Base-by-base conservation (phyloP, 2,113 vertebrate species). In the Zosterops lateralis region DNA sequence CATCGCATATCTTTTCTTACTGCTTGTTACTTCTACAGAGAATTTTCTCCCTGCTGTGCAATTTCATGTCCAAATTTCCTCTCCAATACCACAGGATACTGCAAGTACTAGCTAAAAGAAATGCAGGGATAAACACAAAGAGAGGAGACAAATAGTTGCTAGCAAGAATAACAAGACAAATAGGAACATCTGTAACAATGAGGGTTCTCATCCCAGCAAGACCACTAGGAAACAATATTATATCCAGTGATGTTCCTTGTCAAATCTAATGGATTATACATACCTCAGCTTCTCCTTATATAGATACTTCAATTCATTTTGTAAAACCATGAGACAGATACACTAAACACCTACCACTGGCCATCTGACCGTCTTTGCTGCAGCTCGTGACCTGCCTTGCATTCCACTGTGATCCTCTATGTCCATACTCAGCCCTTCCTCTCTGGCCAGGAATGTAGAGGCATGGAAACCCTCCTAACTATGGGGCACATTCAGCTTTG, bases 291-390 rank as follows among this genome's bases (percentile, higher is more conserved):
- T 66, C n/a, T 92, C 72, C 70, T 89, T 94, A 77, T 84, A 80
- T 32, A 87, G 83, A 24, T 62, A 68, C 60, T 91, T 96, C 14
- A 87, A 87, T 78, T 84, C 44, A 45, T 71, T 84, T 38, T 64
- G 64, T 50, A 75, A 54, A 77, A 36, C 44, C 34, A 53, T 3
- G 44, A 75, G 78, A 44, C 71, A 85, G 60, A 67, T 50, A 67
- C 14, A 81, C 76, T 51, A 36, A 79, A 81, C 87, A 89, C 61
- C 88, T 86, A n/a, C 78, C 47, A 29, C 54, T 76, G 79, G 51
- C 62, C 65, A 47, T 68, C 74, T 79, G 92, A 60, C 67, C 0
- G 0, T 62, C 14, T 0, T 26, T 9, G 8, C 1, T 62, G 50
- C 67, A 82, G 57, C 81, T 84, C 2, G 5, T 94, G 89, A 87